phyloP scores from a whole-genome alignment of 2,888 invertebrate genomes.

The Caenorhabditis macrosperma region DNA sequence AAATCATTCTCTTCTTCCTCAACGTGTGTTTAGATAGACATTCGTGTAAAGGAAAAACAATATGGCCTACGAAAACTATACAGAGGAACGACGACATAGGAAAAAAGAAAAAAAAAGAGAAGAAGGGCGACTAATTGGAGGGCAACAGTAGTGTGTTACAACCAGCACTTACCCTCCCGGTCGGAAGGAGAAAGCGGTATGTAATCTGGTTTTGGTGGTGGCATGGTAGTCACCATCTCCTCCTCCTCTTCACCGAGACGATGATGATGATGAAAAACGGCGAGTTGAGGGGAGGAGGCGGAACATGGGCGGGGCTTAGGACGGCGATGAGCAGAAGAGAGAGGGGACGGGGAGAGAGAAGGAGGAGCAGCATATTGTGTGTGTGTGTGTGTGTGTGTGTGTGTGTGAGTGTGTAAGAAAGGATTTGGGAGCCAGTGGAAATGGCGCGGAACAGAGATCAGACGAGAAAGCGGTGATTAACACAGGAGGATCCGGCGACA shows the following conservation, averaged over 20 bases:
- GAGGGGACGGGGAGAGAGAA: neutral
- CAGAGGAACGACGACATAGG: constrained; percentile 1
- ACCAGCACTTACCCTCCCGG: constrained; percentile 4
- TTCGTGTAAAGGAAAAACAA: neutral
- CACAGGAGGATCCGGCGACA: constrained; percentile 1
- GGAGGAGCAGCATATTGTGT: constrained; percentile 23
- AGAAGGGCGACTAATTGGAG: constrained; percentile 11
- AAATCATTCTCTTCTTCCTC: constrained; percentile 14
- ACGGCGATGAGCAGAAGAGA: constrained; percentile 5
- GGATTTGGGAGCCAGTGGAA: constrained; percentile 40
- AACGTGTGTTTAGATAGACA: neutral
- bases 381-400: constrained; percentile 18
- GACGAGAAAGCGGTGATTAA: neutral
- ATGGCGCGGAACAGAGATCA: constrained; percentile 6
- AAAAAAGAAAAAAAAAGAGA: constrained; percentile 12
- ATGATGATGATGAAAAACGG: constrained; percentile 18
- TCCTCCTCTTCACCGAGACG: constrained; percentile 10
- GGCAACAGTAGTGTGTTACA: constrained; percentile 19
- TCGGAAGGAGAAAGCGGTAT: neutral
- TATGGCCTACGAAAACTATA: neutral
- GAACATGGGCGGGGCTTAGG: constrained; percentile 43
- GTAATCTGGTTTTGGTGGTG: constrained; percentile 42
- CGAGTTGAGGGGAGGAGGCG: constrained; percentile 4
- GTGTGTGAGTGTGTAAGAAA: constrained; percentile 18
- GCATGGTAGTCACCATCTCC: constrained; percentile 1